Conservation (phyloP, 2,113 vertebrate genomes). For the Hiodon alosoides region DNA sequence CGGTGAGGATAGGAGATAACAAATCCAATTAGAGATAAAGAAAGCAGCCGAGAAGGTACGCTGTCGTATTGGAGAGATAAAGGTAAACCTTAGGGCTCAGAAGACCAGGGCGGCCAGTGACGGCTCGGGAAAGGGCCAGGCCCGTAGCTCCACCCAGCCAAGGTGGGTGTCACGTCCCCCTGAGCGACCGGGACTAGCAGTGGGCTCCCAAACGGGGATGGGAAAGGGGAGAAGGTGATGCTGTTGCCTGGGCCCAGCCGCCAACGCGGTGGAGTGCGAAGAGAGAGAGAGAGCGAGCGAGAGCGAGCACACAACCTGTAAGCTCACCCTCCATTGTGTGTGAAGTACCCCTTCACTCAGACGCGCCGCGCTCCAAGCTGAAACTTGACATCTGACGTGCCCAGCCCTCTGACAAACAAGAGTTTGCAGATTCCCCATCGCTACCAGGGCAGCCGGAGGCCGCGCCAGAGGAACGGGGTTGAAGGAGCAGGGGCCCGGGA, state of each 20-base stretch:
- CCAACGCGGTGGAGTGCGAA: not conserved
- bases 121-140: not conserved
- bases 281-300: not conserved
- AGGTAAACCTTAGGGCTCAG: not conserved
- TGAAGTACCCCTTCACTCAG: conserved; percentile 16
- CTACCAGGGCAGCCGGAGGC: not conserved
- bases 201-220: not conserved
- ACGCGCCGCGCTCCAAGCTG: conserved; percentile 1
- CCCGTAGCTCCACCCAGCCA: not conserved
- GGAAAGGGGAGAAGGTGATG: not conserved
- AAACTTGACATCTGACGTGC: conserved; percentile 20
- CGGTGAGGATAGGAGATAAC: not conserved
- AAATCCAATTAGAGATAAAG: conserved; percentile 18
- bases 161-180: too few relatives aligned
- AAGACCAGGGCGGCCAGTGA: not conserved
- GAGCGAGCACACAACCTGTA: not conserved
- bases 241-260: not conserved
- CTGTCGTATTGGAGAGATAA: not conserved
- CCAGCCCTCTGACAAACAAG: conserved; percentile 8
- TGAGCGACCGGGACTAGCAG: too few relatives aligned
- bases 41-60: not conserved
- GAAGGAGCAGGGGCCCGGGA: not conserved
- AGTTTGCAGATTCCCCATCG: conserved; percentile 1
- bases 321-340: conserved; percentile 15
- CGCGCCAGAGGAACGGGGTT: not conserved